Base-by-base conservation (phyloP, 2,797 vertebrate genomes). In the Hippocampus kuda region DNA sequence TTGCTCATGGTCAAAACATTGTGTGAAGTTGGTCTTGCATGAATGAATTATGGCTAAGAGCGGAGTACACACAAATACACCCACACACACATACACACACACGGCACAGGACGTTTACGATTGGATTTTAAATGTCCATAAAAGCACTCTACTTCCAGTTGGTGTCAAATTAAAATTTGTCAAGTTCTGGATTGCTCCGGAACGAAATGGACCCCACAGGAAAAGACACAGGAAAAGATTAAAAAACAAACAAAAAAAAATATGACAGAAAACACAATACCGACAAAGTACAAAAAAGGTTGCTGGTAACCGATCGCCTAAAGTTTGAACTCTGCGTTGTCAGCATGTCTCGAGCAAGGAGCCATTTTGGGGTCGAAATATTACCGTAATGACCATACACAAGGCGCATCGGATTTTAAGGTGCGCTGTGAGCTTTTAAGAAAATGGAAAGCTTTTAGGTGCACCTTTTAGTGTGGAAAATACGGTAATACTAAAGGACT, bases 1-100 rank as follows among this genome's bases (percentile, higher is more conserved):
- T 71, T 68, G 65, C 65, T 68, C 51, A 27, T 59, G 44, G 66
- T 71, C 71, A 73, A 79, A 77, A 72, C 76, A 84, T 69, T 87
- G 85, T 88, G 77, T 68, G 54, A 68, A 85, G 76, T 83, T 83
- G 84, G 72, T 69, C 69, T 72, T 77, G 83, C 79, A 67, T 85
- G 79, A 84, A 83, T 71, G 70, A 75, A 75, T 81, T 81, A 81
- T 79, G 81, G 74, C 72, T 81, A 78, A 81, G 75, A 74, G 79
- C 61, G 71, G 74, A 48, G 54, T 68, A 46, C 72, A 71, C 72
- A 72, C 72, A 76, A 34, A 60, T 46, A 71, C 72, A 74, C 70
- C 74, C 34, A 7, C 34, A 8, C 34, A 38, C 34, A 38, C 34
- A 38, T 38, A 38, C 1, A 8, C 34, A 38, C 34, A 7, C 34